Percentiles rank a stretch among this genome's conserved stretches.
Conservation (phyloP, 1,140 invertebrate genomes). For the Lanistes nyassanus region DNA sequence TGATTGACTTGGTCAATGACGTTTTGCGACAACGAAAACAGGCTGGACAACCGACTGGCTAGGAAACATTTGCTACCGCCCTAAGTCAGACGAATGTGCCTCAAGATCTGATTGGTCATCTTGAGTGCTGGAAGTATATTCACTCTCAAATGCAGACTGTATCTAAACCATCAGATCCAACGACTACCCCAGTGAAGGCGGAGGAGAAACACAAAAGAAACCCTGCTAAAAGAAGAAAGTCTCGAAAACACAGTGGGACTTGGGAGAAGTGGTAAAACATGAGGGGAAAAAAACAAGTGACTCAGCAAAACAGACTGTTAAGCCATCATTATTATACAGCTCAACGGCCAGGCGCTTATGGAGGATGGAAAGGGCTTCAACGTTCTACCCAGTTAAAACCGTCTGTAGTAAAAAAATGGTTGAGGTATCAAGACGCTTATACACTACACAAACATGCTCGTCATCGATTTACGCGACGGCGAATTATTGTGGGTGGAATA, state of each 20-base stretch:
- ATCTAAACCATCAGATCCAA: too few relatives aligned
- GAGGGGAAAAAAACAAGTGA: not conserved
- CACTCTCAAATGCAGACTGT: too few relatives aligned
- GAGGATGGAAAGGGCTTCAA: not conserved
- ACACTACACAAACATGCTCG: slow-evolving; percentile 29
- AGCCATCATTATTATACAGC: slow-evolving; percentile 12
- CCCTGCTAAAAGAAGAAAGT: too few relatives aligned
- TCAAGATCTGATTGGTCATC: slow-evolving; percentile 13
- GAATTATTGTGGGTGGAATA: slow-evolving; percentile 35
- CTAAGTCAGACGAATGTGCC: not conserved
- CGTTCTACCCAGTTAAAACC: not conserved
- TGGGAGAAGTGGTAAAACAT: not conserved
- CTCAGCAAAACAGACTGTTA: too few relatives aligned
- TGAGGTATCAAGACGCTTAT: slow-evolving; percentile 30
- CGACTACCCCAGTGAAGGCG: too few relatives aligned
- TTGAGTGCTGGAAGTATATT: slow-evolving; percentile 8
- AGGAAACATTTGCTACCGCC: not conserved
- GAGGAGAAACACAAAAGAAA: not conserved
- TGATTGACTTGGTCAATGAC: slow-evolving; percentile 12
- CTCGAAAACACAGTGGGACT: too few relatives aligned
- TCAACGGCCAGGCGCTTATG: slow-evolving; percentile 3
- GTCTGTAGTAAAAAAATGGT: slow-evolving; percentile 19
- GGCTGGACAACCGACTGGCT: not conserved
- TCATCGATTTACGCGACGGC: slow-evolving; percentile 18
- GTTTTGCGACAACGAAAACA: slow-evolving; percentile 11